Percentiles rank a stretch among this genome's conserved stretches.
phyloP scores from a whole-genome alignment of 2,113 vertebrate species.

The Cyanoramphus novaezelandiae region DNA sequence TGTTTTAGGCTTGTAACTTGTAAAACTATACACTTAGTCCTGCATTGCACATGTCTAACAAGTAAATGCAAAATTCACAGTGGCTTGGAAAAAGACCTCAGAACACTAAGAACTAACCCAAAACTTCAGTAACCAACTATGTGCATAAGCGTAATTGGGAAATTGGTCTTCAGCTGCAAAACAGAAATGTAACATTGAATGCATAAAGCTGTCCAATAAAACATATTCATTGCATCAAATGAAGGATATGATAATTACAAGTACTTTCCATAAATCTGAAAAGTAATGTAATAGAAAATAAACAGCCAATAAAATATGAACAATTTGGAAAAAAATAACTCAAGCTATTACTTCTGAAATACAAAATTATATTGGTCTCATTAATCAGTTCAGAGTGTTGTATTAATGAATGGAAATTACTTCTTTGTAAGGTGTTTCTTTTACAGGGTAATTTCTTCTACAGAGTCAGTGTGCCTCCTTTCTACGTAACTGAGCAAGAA shows the following conservation, averaged over 20 bases:
- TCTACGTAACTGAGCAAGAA: neutral
- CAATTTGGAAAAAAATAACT: slow-evolving; percentile 16
- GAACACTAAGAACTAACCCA: neutral
- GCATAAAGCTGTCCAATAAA: slow-evolving; percentile 30
- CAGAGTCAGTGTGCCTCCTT: neutral
- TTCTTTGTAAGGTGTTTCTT: neutral
- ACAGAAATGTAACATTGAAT: neutral
- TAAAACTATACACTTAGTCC: neutral
- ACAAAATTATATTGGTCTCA: slow-evolving; percentile 40
- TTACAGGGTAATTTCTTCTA: neutral
- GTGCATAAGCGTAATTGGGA: neutral
- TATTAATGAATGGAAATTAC: neutral
- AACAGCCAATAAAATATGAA: slow-evolving; percentile 48
- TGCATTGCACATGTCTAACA: neutral
- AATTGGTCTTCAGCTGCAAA: slow-evolving; percentile 10
- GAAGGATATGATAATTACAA: slow-evolving; percentile 12
- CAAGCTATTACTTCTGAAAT: slow-evolving; percentile 40
- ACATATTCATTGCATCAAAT: slow-evolving; percentile 11
- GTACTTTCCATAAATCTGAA: slow-evolving; percentile 31
- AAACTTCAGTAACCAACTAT: neutral
- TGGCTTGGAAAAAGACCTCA: neutral
- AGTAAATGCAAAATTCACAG: neutral
- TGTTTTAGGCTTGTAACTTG: neutral
- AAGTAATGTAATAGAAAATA: slow-evolving; percentile 30
- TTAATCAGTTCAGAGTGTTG: slow-evolving; percentile 47